Base-by-base conservation (phyloP, 2,888 invertebrate species). In the Andrena dorsata region DNA sequence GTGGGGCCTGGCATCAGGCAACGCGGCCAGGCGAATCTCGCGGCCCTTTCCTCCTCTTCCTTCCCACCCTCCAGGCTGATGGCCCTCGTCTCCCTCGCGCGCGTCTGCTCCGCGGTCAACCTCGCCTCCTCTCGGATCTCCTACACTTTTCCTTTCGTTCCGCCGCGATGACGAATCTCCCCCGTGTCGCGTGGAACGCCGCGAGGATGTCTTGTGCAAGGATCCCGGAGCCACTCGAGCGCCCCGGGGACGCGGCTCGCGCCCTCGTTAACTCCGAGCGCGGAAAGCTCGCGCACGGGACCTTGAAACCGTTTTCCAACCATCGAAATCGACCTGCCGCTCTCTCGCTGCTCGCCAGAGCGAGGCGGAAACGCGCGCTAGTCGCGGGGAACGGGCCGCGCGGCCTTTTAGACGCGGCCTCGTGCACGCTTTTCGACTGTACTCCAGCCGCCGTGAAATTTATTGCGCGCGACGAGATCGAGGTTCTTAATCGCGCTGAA, bases 291-390 rank as follows among this genome's bases (percentile, higher is more conserved):
- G 64, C 26, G 78, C 23, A 1, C 47, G 16, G 86, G 89, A 92
- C 92, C 92, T 92, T 92, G 92, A 90, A 92, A 91, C 87, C 86
- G 79, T 90, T 91, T 91, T 88, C 84, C 88, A 84, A 80, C 81
- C 64, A 80, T 76, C 88, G 88, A 84, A 87, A 87, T 88, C 90
- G 84, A 85, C 84, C 86, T 61, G 77, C 84, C 86, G 88, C 88
- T 89, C 90, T 90, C 87, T 86, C 89, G 89, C 64, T 85, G 89
- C 80, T 82, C 80, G 83, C 23, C 82, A 84, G 86, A 88, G 87
- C 85, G 85, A 81, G 80, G 83, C 85, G 86, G 89, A 87, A 87
- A 85, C 70, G 72, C 80, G 73, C 80, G 82, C 84, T 66, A 81
- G 69, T 87, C 86, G 78, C 78, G 71, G 71, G 53, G 76, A 80